phyloP scores from a whole-genome alignment of 2,113 vertebrate species.

The Epinephelus cyanopodus region DNA sequence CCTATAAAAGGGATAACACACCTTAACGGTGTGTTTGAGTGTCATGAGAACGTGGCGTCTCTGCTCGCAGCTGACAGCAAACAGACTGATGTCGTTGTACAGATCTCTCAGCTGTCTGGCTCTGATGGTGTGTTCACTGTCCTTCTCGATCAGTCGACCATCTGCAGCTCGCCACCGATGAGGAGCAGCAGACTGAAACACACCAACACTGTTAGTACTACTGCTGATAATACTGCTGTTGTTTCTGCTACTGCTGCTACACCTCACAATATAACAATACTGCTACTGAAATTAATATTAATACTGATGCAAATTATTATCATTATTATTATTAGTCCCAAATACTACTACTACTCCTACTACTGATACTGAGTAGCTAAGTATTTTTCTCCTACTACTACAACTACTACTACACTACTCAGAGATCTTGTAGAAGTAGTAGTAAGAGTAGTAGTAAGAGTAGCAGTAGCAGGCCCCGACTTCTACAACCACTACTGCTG shows the following conservation, averaged over 20 bases:
- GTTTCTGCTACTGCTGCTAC: not conserved
- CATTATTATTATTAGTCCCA: no score
- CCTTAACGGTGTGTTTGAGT: conserved; percentile 90
- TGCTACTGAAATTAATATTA: not conserved
- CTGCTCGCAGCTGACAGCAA: conserved; percentile 82
- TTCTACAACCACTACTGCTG: no score
- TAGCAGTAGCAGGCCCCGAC: no score
- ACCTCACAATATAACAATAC: not conserved
- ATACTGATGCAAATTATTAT: no score
- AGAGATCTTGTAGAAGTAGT: no score
- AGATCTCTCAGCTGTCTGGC: conserved; percentile 90
- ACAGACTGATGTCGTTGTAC: conserved; percentile 84
- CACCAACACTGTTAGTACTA: not conserved
- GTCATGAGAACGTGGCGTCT: conserved; percentile 85
- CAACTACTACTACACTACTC: no score
- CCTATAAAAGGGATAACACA: no score
- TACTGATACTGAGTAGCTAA: no score
- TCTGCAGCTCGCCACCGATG: conserved; percentile 86
- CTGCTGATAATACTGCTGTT: not conserved
- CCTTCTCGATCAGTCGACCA: conserved; percentile 88
- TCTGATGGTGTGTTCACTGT: conserved; percentile 87
- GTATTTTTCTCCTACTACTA: no score
- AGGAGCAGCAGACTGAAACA: conserved; percentile 87
- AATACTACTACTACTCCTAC: no score
- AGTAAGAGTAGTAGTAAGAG: no score